Base-by-base conservation (phyloP, 1,140 invertebrate species). In the Drosophila suzukii region DNA sequence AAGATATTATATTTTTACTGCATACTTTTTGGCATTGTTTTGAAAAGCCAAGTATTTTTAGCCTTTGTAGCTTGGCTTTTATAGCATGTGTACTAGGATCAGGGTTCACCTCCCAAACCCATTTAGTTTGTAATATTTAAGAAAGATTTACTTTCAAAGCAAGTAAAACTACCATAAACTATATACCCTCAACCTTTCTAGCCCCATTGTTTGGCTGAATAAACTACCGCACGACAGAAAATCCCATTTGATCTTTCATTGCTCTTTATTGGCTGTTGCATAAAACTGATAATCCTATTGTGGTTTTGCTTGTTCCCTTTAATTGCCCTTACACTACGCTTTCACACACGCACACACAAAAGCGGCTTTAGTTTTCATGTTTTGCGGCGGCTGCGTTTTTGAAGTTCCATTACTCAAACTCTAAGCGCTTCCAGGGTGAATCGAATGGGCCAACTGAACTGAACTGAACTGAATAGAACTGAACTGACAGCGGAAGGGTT, bases 391-490 rank as follows among this genome's bases (percentile, higher is more conserved):
- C 63, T 88, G 83, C 84, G 84, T 89, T 88, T 78, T 88, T 89
- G 83, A 89, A 86, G 80, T 81, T 71, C 84, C 83, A 89, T 88
- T 88, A 89, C 84, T 88, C 84, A 89, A 79, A 67, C 76, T 61
- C 79, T 55, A 76, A 77, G 43, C 74, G 62, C 61, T 57, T 15
- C 51, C 51, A 76, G 62, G 32, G 39, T 63, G 65, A 67, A 78
- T 70, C n/a, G 74, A 57, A 56, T 70, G 46, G 49, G 56, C 39
- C 1, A 50, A 27, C 27, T n/a, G 24, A 13, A 24, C 30, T 1
- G 30, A 32, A 51, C 24, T 10, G 46, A 49, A 47, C 27, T 1
- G 30, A 32, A 51, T 13, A 5, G 46, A 49, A 47, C 27, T 4
- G 24, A 13, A 51, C 13, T 11, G 46, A 54, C 24, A 56, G 12